A percentile compares a stretch with the other conserved stretches of the same genome.
These are phyloP conservation scores for Formica exsecta DNA, from an alignment of 1,140 invertebrate genomes.

Conservation along the genomic window DNA sequence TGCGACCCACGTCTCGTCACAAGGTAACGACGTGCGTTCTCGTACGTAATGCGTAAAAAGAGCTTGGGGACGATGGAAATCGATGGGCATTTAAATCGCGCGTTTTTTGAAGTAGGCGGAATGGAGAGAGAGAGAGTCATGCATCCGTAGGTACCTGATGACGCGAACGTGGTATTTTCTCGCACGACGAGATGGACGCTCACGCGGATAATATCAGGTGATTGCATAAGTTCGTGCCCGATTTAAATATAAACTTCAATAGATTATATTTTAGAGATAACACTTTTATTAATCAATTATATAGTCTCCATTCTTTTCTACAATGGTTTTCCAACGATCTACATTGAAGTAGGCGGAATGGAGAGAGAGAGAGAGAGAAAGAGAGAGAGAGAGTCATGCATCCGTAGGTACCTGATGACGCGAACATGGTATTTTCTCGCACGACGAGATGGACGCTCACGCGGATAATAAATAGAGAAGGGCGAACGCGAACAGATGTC, in stretches of 20 bases:
- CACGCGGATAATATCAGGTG: conserved; percentile 34
- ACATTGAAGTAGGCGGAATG: conserved; percentile 42
- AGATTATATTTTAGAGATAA: no score
- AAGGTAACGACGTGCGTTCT: not conserved
- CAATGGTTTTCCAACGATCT: no score
- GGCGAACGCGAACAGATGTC: not conserved
- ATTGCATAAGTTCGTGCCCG: no score
- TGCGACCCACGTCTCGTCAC: not conserved
- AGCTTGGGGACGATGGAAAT: not conserved
- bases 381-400: no score
- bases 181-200: conserved; percentile 4
- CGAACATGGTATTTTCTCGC: conserved; percentile 59
- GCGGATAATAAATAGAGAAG: conserved; percentile 48
- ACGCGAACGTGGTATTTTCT: conserved; percentile 63
- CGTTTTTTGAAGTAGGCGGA: conserved; percentile 34
- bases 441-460: conserved; percentile 12
- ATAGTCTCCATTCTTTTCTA: no score
- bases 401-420: conserved; percentile 49
- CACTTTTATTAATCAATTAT: no score
- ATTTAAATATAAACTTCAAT: no score
- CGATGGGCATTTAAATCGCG: conserved; percentile 53
- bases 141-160: conserved; percentile 48
- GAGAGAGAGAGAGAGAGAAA: no score
- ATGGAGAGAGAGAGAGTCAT: not conserved
- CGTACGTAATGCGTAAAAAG: conserved; percentile 15